phyloP scores from a whole-genome alignment of 2,797 vertebrate species.

The Salarias fasciatus region DNA sequence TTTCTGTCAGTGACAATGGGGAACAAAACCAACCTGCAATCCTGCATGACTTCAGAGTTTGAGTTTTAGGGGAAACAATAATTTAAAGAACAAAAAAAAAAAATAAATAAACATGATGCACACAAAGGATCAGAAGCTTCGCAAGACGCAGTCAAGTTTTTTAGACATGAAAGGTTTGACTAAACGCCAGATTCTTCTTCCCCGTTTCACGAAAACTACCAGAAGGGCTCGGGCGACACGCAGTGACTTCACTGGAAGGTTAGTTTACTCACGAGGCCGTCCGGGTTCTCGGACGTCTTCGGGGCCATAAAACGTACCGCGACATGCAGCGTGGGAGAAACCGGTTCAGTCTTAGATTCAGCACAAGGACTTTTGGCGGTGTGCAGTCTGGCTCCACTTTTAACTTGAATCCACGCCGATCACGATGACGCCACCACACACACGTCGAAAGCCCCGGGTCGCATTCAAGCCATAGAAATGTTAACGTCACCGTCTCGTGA shows the following conservation, averaged over 20 bases:
- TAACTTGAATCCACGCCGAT: slow-evolving; percentile 49
- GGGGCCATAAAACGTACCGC: slow-evolving; percentile 36
- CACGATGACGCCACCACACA: slow-evolving; percentile 20
- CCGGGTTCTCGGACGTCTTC: slow-evolving; percentile 38
- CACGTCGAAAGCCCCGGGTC: slow-evolving; percentile 53
- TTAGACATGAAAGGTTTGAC: slow-evolving; percentile 43
- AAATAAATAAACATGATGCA: slow-evolving; percentile 64
- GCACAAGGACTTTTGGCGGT: slow-evolving; percentile 17
- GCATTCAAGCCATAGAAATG: slow-evolving; percentile 79
- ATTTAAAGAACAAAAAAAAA: not conserved
- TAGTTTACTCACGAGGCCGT: slow-evolving; percentile 28
- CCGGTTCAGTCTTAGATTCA: slow-evolving; percentile 19
- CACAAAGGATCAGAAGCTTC: slow-evolving; percentile 66
- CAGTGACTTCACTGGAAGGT: slow-evolving; percentile 47
- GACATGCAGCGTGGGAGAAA: slow-evolving; percentile 7
- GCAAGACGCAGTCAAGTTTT: slow-evolving; percentile 55
- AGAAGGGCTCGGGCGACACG: slow-evolving; percentile 43
- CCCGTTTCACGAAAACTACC: slow-evolving; percentile 53
- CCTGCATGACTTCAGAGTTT: slow-evolving; percentile 83
- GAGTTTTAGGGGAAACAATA: slow-evolving; percentile 49
- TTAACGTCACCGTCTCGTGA: slow-evolving; percentile 55
- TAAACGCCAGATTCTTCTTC: slow-evolving; percentile 32
- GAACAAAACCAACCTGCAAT: slow-evolving; percentile 83
- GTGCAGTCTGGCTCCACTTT: slow-evolving; percentile 38
- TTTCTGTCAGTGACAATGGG: slow-evolving; percentile 83